Percentiles rank a stretch among this genome's conserved stretches.
These are phyloP conservation scores for Polyodon spathula DNA, from an alignment of 2,113 vertebrate species.

Conservation along the genomic window DNA sequence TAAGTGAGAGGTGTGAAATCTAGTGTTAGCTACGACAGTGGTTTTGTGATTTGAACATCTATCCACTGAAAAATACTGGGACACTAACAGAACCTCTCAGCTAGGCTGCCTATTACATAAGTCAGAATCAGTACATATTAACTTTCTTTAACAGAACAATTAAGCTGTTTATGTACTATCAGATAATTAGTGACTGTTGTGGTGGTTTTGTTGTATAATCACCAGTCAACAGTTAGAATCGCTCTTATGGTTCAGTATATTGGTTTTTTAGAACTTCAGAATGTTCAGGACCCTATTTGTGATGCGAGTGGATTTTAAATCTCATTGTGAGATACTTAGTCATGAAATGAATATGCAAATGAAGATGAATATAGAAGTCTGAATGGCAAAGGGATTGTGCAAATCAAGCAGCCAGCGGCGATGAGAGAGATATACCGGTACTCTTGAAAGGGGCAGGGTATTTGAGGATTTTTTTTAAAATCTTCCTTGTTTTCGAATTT, in stretches of 20 bases:
- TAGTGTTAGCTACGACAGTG: not conserved
- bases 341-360: conserved; percentile 46
- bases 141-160: no score
- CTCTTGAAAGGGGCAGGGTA: conserved; percentile 7
- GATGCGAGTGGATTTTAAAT: conserved; percentile 36
- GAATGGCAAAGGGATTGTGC: conserved; percentile 52
- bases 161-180: no score
- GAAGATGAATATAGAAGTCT: conserved; percentile 45
- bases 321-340: conserved; percentile 27
- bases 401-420: conserved; percentile 36
- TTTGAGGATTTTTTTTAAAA: conserved; percentile 24
- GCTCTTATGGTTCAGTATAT: no score
- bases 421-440: conserved; percentile 11
- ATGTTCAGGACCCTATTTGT: conserved; percentile 3
- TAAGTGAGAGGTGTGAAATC: no score
- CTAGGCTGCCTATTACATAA: no score
- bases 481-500: conserved; percentile 21
- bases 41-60: not conserved
- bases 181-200: no score
- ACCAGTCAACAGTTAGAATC: no score
- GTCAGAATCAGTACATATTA: no score
- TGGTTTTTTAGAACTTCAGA: not conserved
- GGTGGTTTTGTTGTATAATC: no score
- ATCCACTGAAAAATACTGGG: no score
- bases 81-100: no score